Conservation (phyloP, 1,140 invertebrate genomes). For the Bombus picipes region DNA sequence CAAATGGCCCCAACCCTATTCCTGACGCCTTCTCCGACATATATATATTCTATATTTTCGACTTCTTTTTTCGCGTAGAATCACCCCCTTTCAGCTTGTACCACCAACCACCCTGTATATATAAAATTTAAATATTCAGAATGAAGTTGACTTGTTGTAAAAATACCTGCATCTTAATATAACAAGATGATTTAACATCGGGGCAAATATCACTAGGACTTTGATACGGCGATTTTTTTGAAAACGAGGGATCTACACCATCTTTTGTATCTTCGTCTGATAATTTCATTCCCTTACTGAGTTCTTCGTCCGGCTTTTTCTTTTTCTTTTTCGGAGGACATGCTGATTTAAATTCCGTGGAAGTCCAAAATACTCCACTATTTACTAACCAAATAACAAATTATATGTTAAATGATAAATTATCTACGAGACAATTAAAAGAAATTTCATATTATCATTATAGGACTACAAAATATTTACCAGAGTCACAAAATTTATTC, state of each 20-base stretch:
- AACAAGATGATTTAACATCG: slow-evolving; percentile 39
- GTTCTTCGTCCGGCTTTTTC: slow-evolving; percentile 19
- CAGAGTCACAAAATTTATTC: slow-evolving; percentile 19
- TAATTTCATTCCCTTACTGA: background rate
- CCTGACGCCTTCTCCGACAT: no score
- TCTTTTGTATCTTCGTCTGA: background rate
- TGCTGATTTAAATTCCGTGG: slow-evolving; percentile 18
- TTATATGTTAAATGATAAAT: slow-evolving; percentile 32
- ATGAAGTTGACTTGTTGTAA: background rate
- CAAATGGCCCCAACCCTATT: no score
- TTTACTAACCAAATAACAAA: slow-evolving; percentile 41
- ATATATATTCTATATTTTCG: no score
- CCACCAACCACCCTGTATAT: no score
- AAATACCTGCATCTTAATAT: slow-evolving; percentile 71
- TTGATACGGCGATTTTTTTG: slow-evolving; percentile 8
- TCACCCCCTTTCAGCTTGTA: no score
- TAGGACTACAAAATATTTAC: slow-evolving; percentile 25
- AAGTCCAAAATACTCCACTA: slow-evolving; percentile 3
- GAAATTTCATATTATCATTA: background rate
- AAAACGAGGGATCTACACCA: background rate
- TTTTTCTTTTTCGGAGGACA: slow-evolving; percentile 48
- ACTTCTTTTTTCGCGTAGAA: no score
- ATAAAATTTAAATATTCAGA: background rate
- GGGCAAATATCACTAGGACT: slow-evolving; percentile 40
- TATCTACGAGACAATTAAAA: background rate